Evolutionary conservation across 2,113 vertebrate genomes (phyloP), one percentile per base, ranked within the genome.

Genomic region (Pogona vitticeps): DNA sequence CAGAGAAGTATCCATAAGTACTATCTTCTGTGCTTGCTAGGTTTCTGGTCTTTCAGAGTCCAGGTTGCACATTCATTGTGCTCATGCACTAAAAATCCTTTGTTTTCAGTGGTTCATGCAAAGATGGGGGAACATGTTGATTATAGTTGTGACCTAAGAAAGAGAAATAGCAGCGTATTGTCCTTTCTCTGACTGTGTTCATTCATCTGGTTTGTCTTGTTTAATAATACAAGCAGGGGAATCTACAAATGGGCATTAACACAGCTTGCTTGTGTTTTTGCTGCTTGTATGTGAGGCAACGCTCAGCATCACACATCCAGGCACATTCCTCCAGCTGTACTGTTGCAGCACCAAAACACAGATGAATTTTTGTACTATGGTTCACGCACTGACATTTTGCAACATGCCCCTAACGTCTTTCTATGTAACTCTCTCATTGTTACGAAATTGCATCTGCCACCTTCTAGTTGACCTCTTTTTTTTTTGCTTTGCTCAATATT

Each of bases 1-100:
- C 20, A 18, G 38, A 76, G 82, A 76, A 9, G 63, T 9, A 28
- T 26, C 68, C 26, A 2, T 10, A 0, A 52, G 46, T 52, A 52
- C 46, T 75, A 72, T 79, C 82, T n/a, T 86, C 73, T 38, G 12
- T 28, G 7, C 1, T 23, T 14, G 3, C 13, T 81, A 78, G 9
- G 12, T 85, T 68, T 82, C 77, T 85, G 83, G 2, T 8, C 80
- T 91, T 91, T 82, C 79, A 59, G 86, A 52, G 63, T 70, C 23
- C 14, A 12, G 15, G 15, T 31, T 83, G 38, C 65, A 79, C 26
- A 56, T 21, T 42, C 31, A 79, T 92, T 73, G 73, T 18, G 40
- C 31, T 84, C 56, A 75, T 26, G 58, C 33, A 17, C 36, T 28
- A 58, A 56, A 56, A 31, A n/a, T 56, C 1, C 28, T 83, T 83